Evolutionary conservation across 2,888 invertebrate species (phyloP).

Genomic region (Phengaris alcon): DNA sequence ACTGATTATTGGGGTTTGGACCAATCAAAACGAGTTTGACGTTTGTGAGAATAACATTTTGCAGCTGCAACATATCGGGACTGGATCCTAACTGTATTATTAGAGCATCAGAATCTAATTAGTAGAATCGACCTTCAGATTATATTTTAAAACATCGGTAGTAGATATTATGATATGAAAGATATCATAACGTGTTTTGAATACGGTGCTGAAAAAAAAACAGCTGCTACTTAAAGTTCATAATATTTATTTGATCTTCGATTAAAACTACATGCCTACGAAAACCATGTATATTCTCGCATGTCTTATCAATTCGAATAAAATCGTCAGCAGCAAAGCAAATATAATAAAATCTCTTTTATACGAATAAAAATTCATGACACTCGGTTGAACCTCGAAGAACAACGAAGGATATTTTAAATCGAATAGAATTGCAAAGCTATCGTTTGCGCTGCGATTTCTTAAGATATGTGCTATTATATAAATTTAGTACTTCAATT

Average conservation of each 20-base stretch:
- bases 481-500: neutral
- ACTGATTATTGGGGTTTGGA: too few species aligned
- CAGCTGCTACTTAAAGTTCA: neutral
- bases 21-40: too few species aligned
- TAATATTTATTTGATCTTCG: too few species aligned
- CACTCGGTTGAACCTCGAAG: neutral
- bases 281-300: too few species aligned
- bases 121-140: neutral
- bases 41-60: too few species aligned
- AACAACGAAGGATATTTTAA: conserved; percentile 19
- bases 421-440: neutral
- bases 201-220: neutral
- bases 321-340: neutral
- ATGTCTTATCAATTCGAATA: neutral
- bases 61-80: too few species aligned
- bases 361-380: conserved; percentile 20
- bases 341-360: conserved; percentile 9
- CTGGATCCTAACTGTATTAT: too few species aligned
- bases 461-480: neutral
- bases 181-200: too few species aligned
- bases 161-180: neutral
- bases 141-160: neutral
- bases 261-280: too few species aligned
- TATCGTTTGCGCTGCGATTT: neutral
- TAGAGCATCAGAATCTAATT: too few species aligned